Conservation (phyloP, 2,888 invertebrate species). For the Sminthurides aquaticus region DNA sequence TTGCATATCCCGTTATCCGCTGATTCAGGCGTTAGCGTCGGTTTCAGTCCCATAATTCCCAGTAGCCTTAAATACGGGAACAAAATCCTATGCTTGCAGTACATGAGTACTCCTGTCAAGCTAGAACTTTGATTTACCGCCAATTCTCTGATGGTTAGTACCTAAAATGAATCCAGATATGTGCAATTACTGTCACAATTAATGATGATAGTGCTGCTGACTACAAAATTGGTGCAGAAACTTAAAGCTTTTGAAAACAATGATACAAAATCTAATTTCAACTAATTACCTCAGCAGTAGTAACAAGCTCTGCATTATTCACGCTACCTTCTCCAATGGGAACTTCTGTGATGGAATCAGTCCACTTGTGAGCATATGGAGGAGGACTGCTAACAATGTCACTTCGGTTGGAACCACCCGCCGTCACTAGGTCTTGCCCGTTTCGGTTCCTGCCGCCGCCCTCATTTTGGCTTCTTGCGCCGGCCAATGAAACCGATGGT, state of each 20-base stretch:
- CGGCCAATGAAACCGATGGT: too few relatives aligned
- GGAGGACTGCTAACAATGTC: background rate
- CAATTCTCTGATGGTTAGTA: conserved; percentile 49
- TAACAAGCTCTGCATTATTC: conserved; percentile 5
- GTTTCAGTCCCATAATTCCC: conserved; percentile 67
- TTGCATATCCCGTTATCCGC: conserved; percentile 56
- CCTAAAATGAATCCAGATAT: background rate
- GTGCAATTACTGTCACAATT: background rate
- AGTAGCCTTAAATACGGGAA: conserved; percentile 67
- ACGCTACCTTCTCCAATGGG: conserved; percentile 1
- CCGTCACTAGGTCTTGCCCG: background rate
- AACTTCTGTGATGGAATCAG: background rate
- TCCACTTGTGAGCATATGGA: background rate
- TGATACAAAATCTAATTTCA: too few relatives aligned
- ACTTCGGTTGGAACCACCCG: background rate
- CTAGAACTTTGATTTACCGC: conserved; percentile 62
- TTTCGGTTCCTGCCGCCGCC: background rate
- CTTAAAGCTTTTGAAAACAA: too few relatives aligned
- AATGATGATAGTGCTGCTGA: too few relatives aligned
- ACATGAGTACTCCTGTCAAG: conserved; percentile 68
- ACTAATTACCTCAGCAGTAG: conserved; percentile 12
- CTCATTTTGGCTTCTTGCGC: background rate
- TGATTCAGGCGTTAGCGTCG: conserved; percentile 56
- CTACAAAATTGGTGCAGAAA: too few relatives aligned
- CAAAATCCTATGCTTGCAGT: conserved; percentile 74